phyloP scores from a whole-genome alignment of 2,113 vertebrate species.

The Myodes glareolus region DNA sequence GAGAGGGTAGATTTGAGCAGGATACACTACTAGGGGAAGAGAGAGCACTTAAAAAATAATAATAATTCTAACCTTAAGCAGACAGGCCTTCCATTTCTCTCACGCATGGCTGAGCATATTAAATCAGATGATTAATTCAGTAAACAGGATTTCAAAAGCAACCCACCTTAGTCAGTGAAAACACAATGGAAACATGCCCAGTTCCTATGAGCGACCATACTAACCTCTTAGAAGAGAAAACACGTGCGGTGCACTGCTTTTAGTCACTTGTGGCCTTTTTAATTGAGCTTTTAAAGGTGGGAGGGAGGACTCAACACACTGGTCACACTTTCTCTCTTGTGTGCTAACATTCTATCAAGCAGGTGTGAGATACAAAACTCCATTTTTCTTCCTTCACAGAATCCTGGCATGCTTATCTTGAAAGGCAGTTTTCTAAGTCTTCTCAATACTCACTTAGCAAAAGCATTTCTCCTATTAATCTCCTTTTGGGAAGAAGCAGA shows the following conservation, averaged over 20 bases:
- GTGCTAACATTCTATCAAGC: conserved; percentile 22
- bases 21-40: neutral
- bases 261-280: conserved; percentile 54
- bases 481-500: conserved; percentile 92
- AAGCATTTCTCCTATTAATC: conserved; percentile 89
- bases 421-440: conserved; percentile 63
- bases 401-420: conserved; percentile 35
- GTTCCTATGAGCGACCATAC: conserved; percentile 18
- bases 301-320: neutral
- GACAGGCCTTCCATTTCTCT: neutral
- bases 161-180: conserved; percentile 16
- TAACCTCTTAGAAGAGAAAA: conserved; percentile 42
- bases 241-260: neutral
- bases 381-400: conserved; percentile 60
- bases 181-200: conserved; percentile 31
- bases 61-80: neutral
- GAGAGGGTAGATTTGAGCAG: neutral
- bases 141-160: conserved; percentile 35
- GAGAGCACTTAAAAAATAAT: neutral
- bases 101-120: neutral
- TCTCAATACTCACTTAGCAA: conserved; percentile 89
- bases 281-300: conserved; percentile 42
- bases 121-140: conserved; percentile 38
- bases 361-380: conserved; percentile 42
- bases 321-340: conserved; percentile 38